A percentile compares a stretch with the other conserved stretches of the same genome.
Conservation (phyloP, 2,888 invertebrate species). For the Parnassius mnemosyne region DNA sequence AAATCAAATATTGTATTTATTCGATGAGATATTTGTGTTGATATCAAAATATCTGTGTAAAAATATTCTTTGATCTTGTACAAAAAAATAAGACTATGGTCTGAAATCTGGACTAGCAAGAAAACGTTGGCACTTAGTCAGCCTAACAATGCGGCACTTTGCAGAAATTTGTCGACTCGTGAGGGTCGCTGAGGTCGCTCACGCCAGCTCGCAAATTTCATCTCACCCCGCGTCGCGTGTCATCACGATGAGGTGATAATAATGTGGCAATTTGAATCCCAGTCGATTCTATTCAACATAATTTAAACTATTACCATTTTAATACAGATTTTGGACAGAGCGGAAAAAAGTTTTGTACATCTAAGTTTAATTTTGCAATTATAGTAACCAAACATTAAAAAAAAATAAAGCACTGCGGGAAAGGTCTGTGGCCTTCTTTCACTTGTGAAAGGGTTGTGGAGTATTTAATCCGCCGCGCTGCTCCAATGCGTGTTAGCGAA, state of each 20-base stretch:
- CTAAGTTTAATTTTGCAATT: no score
- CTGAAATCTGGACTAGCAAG: not conserved
- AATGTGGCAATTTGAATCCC: constrained; percentile 11
- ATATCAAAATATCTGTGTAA: no score
- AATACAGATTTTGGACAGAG: no score
- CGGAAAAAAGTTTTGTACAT: no score
- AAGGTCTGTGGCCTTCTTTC: no score
- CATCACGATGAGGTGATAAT: constrained; percentile 24
- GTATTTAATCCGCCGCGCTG: no score
- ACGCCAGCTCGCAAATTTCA: constrained; percentile 11
- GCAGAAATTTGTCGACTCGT: constrained; percentile 28
- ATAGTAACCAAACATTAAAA: no score
- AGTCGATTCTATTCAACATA: constrained; percentile 8
- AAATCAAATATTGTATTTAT: no score
- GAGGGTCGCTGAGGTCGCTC: constrained; percentile 29
- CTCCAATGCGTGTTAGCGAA: no score
- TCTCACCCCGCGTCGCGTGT: constrained; percentile 17
- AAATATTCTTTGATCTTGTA: not conserved
- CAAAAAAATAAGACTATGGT: not conserved
- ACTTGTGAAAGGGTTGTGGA: no score
- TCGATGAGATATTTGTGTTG: no score
- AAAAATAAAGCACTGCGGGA: no score
- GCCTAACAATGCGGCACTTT: constrained; percentile 10
- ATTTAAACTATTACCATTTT: constrained; percentile 12
- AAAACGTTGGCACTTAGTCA: constrained; percentile 8